phyloP scores from a whole-genome alignment of 1,140 invertebrate species.

The Centruroides sculpturatus region DNA sequence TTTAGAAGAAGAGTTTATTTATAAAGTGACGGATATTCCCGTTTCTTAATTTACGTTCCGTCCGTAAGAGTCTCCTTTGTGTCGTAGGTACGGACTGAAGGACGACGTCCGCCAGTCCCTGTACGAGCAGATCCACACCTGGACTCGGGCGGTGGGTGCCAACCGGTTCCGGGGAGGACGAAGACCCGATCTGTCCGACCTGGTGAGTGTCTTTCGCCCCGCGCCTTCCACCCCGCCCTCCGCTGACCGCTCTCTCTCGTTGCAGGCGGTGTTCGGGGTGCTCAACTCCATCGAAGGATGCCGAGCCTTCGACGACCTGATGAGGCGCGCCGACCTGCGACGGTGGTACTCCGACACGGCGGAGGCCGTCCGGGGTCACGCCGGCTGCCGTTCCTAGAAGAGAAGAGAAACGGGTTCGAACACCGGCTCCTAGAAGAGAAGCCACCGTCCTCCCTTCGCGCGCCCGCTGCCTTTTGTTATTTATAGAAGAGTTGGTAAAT shows the following conservation, averaged over 20 bases:
- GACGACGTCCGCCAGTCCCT: slow-evolving; percentile 78
- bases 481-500: too few relatives aligned
- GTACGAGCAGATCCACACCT: slow-evolving; percentile 73
- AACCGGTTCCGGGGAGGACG: slow-evolving; percentile 66
- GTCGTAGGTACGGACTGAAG: slow-evolving; percentile 55
- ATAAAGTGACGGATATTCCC: too few relatives aligned
- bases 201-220: slow-evolving; percentile 31
- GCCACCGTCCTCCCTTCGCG: too few relatives aligned
- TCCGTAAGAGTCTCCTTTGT: slow-evolving; percentile 17
- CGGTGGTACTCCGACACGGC: slow-evolving; percentile 37
- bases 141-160: slow-evolving; percentile 53
- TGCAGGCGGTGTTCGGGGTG: slow-evolving; percentile 71
- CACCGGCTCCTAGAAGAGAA: too few relatives aligned
- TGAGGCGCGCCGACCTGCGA: slow-evolving; percentile 51
- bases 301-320: slow-evolving; percentile 69
- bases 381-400: slow-evolving; percentile 1
- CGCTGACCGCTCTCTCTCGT: slow-evolving; percentile 1
- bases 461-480: too few relatives aligned
- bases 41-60: too few relatives aligned
- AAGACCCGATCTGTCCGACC: slow-evolving; percentile 78
- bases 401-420: not conserved
- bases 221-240: too few relatives aligned
- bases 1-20: too few relatives aligned
- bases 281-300: slow-evolving; percentile 92
- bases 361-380: slow-evolving; percentile 24